Conservation (phyloP, 2,888 invertebrate genomes). For the Mythimna loreyi region DNA sequence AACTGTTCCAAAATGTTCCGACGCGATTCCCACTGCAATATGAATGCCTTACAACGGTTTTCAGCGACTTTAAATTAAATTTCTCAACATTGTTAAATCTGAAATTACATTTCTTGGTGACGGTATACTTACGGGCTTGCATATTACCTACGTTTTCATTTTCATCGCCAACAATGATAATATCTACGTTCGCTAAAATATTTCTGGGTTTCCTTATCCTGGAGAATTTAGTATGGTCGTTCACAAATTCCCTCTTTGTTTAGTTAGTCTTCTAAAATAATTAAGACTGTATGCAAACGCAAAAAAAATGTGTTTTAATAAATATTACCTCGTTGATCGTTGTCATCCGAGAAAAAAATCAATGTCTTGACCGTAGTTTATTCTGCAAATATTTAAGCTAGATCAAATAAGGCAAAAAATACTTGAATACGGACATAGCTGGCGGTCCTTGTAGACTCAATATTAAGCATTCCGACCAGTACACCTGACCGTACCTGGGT, state of each 20-base stretch:
- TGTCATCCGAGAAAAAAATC: slow-evolving; percentile 5
- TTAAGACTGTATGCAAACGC: neutral
- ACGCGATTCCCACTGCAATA: slow-evolving; percentile 29
- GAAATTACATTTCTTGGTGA: slow-evolving; percentile 50
- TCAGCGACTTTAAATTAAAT: slow-evolving; percentile 53
- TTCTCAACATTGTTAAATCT: slow-evolving; percentile 32
- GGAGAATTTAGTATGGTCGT: neutral
- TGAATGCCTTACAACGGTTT: slow-evolving; percentile 36
- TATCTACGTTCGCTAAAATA: neutral
- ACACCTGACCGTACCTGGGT: slow-evolving; percentile 58
- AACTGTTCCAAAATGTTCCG: slow-evolving; percentile 30
- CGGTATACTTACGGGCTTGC: neutral
- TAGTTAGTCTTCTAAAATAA: neutral
- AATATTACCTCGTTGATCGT: neutral
- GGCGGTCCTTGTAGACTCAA: slow-evolving; percentile 43
- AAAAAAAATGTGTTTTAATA: neutral
- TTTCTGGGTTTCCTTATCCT: neutral
- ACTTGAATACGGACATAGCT: slow-evolving; percentile 46
- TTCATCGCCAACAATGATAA: slow-evolving; percentile 19
- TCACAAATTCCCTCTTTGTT: neutral
- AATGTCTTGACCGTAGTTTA: slow-evolving; percentile 15
- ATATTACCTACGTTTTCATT: slow-evolving; percentile 26
- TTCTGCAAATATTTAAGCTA: slow-evolving; percentile 12
- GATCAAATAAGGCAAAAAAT: slow-evolving; percentile 40
- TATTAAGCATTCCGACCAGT: slow-evolving; percentile 66